Conservation (phyloP, 2,113 vertebrate species). For the Egretta garzetta region DNA sequence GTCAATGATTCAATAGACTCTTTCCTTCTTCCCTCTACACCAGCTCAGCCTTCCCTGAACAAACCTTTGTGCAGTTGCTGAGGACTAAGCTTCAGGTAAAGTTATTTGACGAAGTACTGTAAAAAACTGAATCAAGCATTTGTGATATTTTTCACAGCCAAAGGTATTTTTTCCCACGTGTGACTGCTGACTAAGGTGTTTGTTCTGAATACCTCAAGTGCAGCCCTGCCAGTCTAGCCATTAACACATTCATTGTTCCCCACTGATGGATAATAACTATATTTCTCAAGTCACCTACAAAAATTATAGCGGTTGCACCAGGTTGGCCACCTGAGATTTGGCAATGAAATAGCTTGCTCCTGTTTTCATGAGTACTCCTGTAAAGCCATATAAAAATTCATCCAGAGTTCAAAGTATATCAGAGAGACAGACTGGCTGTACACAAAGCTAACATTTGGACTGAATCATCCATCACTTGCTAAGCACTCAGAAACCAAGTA, state of each 20-base stretch:
- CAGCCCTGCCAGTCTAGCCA: background rate
- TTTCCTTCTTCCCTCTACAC: background rate
- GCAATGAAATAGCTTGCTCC: background rate
- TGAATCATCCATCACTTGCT: constrained; percentile 14
- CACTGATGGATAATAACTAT: constrained; percentile 2
- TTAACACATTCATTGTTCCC: constrained; percentile 34
- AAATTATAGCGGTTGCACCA: constrained; percentile 31
- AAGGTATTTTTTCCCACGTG: background rate
- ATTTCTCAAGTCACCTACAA: constrained; percentile 45
- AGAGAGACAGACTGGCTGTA: constrained; percentile 1
- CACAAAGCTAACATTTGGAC: constrained; percentile 17
- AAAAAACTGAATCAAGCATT: background rate
- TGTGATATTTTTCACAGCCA: constrained; percentile 18
- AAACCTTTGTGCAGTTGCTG: background rate
- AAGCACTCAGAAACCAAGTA: constrained; percentile 13
- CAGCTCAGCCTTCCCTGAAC: background rate
- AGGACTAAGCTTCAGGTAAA: background rate
- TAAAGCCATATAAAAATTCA: constrained; percentile 46
- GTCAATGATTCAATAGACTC: background rate
- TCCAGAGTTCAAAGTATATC: constrained; percentile 44
- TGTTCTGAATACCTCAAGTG: background rate
- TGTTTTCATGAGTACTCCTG: constrained; percentile 22
- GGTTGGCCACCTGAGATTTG: constrained; percentile 5
- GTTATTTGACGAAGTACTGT: background rate
- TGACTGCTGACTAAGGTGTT: constrained; percentile 48